Conservation (phyloP, 2,113 vertebrate species). For the Osmerus mordax region DNA sequence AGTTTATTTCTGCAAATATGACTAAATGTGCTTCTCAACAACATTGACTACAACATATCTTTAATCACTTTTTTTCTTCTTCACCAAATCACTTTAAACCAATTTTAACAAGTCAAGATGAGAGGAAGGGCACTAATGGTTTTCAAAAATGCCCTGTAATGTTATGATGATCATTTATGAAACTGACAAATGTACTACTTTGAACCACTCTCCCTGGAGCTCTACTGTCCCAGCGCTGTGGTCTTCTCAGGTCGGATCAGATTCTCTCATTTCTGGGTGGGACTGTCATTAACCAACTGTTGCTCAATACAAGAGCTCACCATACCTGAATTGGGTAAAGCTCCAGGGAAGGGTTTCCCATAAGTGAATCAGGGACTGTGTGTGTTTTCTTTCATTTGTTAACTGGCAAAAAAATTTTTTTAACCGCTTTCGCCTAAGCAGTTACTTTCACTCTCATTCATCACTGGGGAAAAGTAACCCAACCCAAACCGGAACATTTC, state of each 20-base stretch:
- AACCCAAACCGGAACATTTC: slow-evolving; percentile 23
- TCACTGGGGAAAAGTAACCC: slow-evolving; percentile 11
- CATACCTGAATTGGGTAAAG: slow-evolving; percentile 25
- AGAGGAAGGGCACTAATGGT: neutral
- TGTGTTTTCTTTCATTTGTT: slow-evolving; percentile 17
- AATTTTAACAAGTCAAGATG: neutral
- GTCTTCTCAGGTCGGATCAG: too few relatives aligned
- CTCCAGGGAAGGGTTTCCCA: slow-evolving; percentile 27
- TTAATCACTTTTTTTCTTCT: too few relatives aligned
- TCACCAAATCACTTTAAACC: neutral
- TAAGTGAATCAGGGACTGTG: slow-evolving; percentile 4
- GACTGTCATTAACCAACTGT: slow-evolving; percentile 16
- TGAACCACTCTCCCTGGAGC: too few relatives aligned
- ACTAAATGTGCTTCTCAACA: too few relatives aligned
- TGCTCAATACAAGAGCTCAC: slow-evolving; percentile 31
- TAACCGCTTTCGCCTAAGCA: slow-evolving; percentile 25
- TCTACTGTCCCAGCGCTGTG: too few relatives aligned
- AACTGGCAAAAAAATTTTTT: neutral
- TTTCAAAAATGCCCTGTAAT: neutral
- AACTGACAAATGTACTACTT: too few relatives aligned
- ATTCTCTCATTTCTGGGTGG: slow-evolving; percentile 27
- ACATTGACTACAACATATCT: too few relatives aligned
- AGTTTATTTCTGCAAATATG: too few relatives aligned
- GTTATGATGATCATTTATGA: too few relatives aligned
- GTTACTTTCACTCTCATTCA: slow-evolving; percentile 33